A percentile compares a stretch with the other conserved stretches of the same genome.
phyloP scores from a whole-genome alignment of 92 coral and sea anemone genomes.

The Palythoa heliodiscus region DNA sequence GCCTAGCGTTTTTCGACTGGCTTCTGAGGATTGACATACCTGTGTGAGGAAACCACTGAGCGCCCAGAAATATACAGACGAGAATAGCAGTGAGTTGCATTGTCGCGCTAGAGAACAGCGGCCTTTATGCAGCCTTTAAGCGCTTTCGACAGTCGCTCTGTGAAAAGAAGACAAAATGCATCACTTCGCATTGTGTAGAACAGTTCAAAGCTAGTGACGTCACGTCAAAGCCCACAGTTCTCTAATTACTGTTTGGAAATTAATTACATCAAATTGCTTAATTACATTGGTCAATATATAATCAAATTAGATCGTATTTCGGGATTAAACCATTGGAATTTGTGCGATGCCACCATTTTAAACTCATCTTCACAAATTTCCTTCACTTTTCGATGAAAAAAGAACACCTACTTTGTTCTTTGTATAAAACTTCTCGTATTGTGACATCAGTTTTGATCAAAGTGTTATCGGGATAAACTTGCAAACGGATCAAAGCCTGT shows the following conservation, averaged over 20 bases:
- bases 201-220: constrained; percentile 33
- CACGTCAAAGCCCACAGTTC: constrained; percentile 46
- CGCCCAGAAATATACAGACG: constrained; percentile 14
- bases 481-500: not conserved
- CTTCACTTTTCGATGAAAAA: not conserved
- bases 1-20: constrained; percentile 24
- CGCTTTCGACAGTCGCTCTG: constrained; percentile 16
- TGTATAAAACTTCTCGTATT: not conserved
- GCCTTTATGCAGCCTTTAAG: not conserved
- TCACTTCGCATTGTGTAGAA: constrained; percentile 27
- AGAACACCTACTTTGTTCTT: not conserved
- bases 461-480: constrained; percentile 7
- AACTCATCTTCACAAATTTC: not conserved
- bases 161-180: constrained; percentile 27
- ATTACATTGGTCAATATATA: constrained; percentile 70
- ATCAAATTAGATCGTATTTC: constrained; percentile 74
- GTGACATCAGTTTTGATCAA: not conserved
- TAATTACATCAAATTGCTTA: constrained; percentile 64
- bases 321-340: constrained; percentile 42
- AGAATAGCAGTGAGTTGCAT: constrained; percentile 22
- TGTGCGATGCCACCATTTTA: constrained; percentile 14
- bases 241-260: constrained; percentile 58
- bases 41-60: constrained; percentile 37
- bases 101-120: not conserved
- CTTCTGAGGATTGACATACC: constrained; percentile 49